Base-by-base conservation (phyloP, 1,140 invertebrate genomes). In the Ostrea denselamellosa region DNA sequence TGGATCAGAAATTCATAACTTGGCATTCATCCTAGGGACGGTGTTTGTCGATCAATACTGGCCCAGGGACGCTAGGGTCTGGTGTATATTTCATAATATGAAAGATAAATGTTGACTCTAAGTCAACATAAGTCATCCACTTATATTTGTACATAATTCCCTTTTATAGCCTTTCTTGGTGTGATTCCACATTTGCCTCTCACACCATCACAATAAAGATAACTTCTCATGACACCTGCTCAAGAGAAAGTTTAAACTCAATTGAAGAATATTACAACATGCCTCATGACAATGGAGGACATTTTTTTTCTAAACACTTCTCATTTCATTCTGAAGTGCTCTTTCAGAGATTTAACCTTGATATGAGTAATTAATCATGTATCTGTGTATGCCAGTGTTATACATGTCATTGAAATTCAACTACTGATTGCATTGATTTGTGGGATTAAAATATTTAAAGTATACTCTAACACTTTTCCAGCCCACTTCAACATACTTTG, bases 1-100 rank as follows among this genome's bases (percentile, higher is more conserved):
- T 14, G 68, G 68, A 77, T 77, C 68, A 77, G 68, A 77, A 77
- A 77, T 77, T 77, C 68, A 77, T 77, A 77, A 77, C 68, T 28
- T 77, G 68, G 68, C 68, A 44, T 77, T 77, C 68, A 77, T 77
- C 68, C 25, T 77, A 14, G 25, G 25, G 9, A 22, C 25, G 25
- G 68, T 62, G 58, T 34, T 77, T 77, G 68, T 25, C 12, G 25
- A 77, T 77, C 68, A 77, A 77, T 77, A 77, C 68, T 25, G 28
- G 68, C 68, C 9, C 68, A 17, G 68, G 68, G 68, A 22, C 28
- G 8, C 14, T 25, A 28, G 25, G 9, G 68, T 25, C 68, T 77
- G 28, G 68, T 25, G 28, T 77, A 28, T 77, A 25, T 77, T 22
- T 77, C 68, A 77, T 77, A 77, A 77, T 77, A 77, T 2, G 25